Evolutionary conservation across 2,888 invertebrate genomes (phyloP), one percentile per base, ranked within the genome.

Genomic region (Miltochrista miniata): DNA sequence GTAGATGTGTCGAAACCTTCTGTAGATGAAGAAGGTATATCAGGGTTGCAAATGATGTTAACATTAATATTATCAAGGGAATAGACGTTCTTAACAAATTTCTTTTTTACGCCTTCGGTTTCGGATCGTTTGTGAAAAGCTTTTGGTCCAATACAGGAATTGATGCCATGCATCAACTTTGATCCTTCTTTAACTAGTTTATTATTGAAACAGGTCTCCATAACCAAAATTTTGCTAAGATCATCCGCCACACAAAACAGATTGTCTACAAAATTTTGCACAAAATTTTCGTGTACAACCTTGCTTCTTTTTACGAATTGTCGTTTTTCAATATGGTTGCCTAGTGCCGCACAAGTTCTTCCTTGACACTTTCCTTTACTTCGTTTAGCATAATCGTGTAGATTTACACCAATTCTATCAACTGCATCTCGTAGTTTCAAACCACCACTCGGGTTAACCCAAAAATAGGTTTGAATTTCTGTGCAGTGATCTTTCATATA

Each of bases 381-480:
- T 57, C 85, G 74, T 71, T 83, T 89, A 31, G 75, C 86, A 59
- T 88, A 90, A 61, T 83, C 78, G 8, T 76, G 54, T 13, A 90
- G 61, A 15, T 66, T 76, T 58, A 63, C 81, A 44, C 87, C 84
- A 2, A 90, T 77, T 45, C 61, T 80, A 46, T 74, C 79, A 0
- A 90, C 83, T 0, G 76, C 59, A 15, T 88, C 82, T 64, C 76
- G 74, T 0, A 90, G 60, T 54, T 80, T 83, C 42, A 80, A 78
- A 0, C 89, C 89, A 0, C 83, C 86, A 1, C 51, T 74, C 0
- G 90, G 90, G 49, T 89, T 89, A 76, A 81, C 79, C 76, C 76
- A 78, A 44, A 88, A 90, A 57, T 68, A 90, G 0, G 84, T 85
- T 62, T 89, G 87, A 47, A 90, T 83, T 61, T 89, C 90, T 1